A percentile compares a stretch with the other conserved stretches of the same genome.
phyloP scores from a whole-genome alignment of 2,797 vertebrate genomes.

The Girardinus metallicus region DNA sequence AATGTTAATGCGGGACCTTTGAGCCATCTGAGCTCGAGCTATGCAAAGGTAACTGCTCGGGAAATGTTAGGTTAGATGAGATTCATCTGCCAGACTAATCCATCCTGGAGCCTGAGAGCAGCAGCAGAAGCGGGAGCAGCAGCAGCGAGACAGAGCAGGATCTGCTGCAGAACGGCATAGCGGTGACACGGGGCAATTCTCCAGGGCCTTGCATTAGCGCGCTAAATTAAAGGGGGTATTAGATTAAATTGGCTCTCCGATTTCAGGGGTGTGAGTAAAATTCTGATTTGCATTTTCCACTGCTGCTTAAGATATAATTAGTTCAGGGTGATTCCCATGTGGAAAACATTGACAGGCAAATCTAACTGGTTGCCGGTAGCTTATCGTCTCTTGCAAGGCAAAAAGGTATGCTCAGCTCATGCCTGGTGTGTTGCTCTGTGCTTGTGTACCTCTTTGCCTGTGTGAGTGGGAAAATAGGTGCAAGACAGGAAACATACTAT shows the following conservation, averaged over 20 bases:
- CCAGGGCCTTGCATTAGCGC: slow-evolving; percentile 84
- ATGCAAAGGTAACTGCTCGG: slow-evolving; percentile 78
- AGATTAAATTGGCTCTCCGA: slow-evolving; percentile 88
- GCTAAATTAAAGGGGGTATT: slow-evolving; percentile 88
- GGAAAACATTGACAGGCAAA: slow-evolving; percentile 85
- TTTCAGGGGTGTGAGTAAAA: slow-evolving; percentile 89
- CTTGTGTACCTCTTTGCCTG: slow-evolving; percentile 15
- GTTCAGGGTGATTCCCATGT: slow-evolving; percentile 87
- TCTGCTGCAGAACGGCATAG: slow-evolving; percentile 73
- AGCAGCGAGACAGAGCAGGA: slow-evolving; percentile 51
- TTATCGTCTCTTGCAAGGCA: slow-evolving; percentile 76
- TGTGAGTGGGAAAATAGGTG: slow-evolving; percentile 12
- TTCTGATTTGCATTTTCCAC: slow-evolving; percentile 88
- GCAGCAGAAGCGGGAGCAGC: slow-evolving; percentile 40
- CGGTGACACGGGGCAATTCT: slow-evolving; percentile 84
- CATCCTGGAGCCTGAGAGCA: slow-evolving; percentile 74
- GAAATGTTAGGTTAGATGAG: slow-evolving; percentile 84
- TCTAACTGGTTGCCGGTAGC: slow-evolving; percentile 80
- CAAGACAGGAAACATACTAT: slow-evolving; percentile 10
- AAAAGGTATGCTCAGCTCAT: slow-evolving; percentile 61
- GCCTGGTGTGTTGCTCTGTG: slow-evolving; percentile 43
- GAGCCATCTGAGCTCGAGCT: slow-evolving; percentile 67
- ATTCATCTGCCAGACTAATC: slow-evolving; percentile 81
- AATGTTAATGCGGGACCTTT: slow-evolving; percentile 76
- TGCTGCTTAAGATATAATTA: slow-evolving; percentile 88